Conservation (phyloP, 2,797 vertebrate species). For the Sylvilagus floridanus region DNA sequence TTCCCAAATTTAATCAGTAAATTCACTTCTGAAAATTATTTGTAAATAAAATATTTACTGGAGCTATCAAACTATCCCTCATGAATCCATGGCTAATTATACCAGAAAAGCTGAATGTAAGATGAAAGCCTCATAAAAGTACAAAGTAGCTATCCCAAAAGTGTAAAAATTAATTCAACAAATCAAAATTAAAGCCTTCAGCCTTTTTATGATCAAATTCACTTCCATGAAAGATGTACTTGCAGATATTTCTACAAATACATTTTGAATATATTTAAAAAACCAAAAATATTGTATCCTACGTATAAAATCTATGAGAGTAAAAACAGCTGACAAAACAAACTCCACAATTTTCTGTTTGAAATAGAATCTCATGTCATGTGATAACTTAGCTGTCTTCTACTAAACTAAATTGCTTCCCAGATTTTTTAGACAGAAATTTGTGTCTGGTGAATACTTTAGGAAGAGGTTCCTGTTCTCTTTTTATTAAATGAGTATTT, state of each 20-base stretch:
- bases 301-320: background rate
- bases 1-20: background rate
- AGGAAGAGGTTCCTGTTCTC: constrained; percentile 45
- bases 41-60: constrained; percentile 22
- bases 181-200: background rate
- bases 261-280: constrained; percentile 18
- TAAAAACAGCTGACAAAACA: background rate
- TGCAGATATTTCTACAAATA: background rate
- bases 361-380: background rate
- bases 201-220: background rate
- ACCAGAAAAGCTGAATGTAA: background rate
- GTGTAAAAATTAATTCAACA: background rate
- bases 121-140: background rate
- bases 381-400: background rate
- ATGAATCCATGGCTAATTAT: background rate
- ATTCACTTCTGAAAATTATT: background rate
- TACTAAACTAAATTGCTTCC: background rate
- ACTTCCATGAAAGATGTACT: background rate
- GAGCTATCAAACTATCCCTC: background rate
- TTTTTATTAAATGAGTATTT: constrained; percentile 39
- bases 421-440: constrained; percentile 42
- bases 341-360: constrained; percentile 30
- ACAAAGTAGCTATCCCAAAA: constrained; percentile 18
- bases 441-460: constrained; percentile 15
- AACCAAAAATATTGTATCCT: background rate